phyloP scores from a whole-genome alignment of 2,888 invertebrate species.

The Eulithis testata region DNA sequence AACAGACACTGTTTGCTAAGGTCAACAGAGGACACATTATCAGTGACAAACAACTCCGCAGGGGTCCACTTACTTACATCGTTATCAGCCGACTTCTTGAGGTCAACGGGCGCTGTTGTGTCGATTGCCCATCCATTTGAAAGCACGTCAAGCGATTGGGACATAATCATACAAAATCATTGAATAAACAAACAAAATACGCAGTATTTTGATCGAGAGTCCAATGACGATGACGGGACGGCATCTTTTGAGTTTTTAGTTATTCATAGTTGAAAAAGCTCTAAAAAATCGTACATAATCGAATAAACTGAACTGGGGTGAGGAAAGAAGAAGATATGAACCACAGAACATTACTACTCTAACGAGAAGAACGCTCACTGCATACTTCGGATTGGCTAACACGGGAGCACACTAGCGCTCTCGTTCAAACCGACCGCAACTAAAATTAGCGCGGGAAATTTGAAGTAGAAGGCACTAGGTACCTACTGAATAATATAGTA shows the following conservation, averaged over 20 bases:
- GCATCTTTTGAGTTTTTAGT: slow-evolving; percentile 29
- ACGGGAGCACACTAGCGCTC: too few species aligned
- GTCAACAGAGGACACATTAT: slow-evolving; percentile 66
- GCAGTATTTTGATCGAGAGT: slow-evolving; percentile 44
- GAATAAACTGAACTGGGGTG: too few species aligned
- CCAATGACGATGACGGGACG: slow-evolving; percentile 36
- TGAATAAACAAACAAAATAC: slow-evolving; percentile 36
- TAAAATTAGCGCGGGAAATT: too few species aligned
- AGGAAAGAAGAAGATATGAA: too few species aligned
- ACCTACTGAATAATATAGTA: too few species aligned
- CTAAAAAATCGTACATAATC: too few species aligned
- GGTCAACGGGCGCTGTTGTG: slow-evolving; percentile 75
- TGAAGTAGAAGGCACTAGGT: too few species aligned
- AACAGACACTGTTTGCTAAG: slow-evolving; percentile 48
- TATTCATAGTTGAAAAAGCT: slow-evolving; percentile 10
- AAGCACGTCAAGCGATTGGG: slow-evolving; percentile 62
- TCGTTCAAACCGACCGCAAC: too few species aligned
- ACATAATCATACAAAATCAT: slow-evolving; percentile 53
- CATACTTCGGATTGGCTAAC: too few species aligned
- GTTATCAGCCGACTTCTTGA: slow-evolving; percentile 67
- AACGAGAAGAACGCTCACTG: too few species aligned
- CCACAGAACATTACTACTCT: too few species aligned
- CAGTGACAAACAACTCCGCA: slow-evolving; percentile 74
- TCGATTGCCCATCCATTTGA: slow-evolving; percentile 80
- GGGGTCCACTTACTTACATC: slow-evolving; percentile 82